Evolutionary conservation across 2,113 vertebrate species (phyloP).

Genomic region (Euleptes europaea): DNA sequence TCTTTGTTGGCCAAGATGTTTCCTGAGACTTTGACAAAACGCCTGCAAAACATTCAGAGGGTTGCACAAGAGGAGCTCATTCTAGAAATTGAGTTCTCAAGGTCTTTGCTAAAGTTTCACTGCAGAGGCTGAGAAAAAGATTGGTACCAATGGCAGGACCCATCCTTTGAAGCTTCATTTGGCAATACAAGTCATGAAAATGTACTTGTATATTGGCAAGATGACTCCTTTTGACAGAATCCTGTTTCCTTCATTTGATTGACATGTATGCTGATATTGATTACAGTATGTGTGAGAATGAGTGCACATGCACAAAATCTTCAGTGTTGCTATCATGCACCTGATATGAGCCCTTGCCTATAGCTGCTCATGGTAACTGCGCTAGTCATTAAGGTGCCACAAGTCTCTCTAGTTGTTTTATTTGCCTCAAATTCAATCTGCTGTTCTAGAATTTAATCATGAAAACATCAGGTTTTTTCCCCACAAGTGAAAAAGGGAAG

Average conservation of each 20-base stretch:
- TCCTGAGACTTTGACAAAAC: constrained; percentile 2
- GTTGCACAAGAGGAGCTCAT: neutral
- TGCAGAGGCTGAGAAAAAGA: neutral
- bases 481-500: too few species aligned
- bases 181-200: neutral
- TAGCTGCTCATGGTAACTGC: neutral
- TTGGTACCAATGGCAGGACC: neutral
- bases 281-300: too few species aligned
- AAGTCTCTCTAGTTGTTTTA: neutral
- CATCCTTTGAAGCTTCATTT: neutral
- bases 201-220: neutral
- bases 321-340: neutral
- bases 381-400: neutral
- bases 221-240: neutral
- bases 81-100: neutral
- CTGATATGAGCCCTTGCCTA: neutral
- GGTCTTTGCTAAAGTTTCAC: neutral
- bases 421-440: neutral
- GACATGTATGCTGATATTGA: neutral
- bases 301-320: too few species aligned
- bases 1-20: neutral
- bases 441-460: neutral
- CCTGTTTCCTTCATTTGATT: neutral
- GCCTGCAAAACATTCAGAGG: neutral
- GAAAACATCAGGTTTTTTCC: too few species aligned